These are phyloP conservation scores for Aradophagus sp. DNA, from an alignment of 1,140 invertebrate species.

Conservation along the genomic window DNA sequence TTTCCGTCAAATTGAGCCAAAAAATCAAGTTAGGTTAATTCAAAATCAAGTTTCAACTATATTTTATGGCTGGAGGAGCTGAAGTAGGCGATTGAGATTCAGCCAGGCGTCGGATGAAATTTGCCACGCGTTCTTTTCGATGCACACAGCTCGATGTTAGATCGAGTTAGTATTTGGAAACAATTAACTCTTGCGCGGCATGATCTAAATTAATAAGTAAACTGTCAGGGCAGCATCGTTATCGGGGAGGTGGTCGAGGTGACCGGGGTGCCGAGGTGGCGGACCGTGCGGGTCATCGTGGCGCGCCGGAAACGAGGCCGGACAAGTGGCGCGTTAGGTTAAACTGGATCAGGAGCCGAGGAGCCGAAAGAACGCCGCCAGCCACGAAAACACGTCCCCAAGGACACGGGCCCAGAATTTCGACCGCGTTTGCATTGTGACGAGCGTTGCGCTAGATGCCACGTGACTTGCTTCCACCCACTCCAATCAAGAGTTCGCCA, in stretches of 20 bases:
- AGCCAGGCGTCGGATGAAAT: too few relatives aligned
- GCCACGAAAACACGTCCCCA: conserved; percentile 37
- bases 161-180: conserved; percentile 48
- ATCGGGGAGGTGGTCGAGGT: conserved; percentile 56
- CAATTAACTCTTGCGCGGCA: conserved; percentile 72
- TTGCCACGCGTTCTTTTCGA: too few relatives aligned
- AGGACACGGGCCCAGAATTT: conserved; percentile 23
- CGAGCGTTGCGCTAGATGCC: conserved; percentile 7
- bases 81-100: too few relatives aligned
- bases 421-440: conserved; percentile 18
- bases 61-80: too few relatives aligned
- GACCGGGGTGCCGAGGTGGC: conserved; percentile 49
- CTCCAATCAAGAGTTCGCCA: conserved; percentile 11
- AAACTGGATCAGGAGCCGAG: conserved; percentile 69
- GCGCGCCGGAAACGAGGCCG: conserved; percentile 46
- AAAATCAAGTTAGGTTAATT: too few relatives aligned
- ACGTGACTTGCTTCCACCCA: conserved; percentile 37
- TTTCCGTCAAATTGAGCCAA: too few relatives aligned
- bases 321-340: conserved; percentile 68
- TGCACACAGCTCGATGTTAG: too few relatives aligned
- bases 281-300: conserved; percentile 62
- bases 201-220: conserved; percentile 75
- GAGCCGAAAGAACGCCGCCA: conserved; percentile 34
- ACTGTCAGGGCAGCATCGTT: conserved; percentile 67
- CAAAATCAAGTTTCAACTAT: too few relatives aligned